Evolutionary conservation across 2,888 invertebrate species (phyloP).

Genomic region (Thera britannica): DNA sequence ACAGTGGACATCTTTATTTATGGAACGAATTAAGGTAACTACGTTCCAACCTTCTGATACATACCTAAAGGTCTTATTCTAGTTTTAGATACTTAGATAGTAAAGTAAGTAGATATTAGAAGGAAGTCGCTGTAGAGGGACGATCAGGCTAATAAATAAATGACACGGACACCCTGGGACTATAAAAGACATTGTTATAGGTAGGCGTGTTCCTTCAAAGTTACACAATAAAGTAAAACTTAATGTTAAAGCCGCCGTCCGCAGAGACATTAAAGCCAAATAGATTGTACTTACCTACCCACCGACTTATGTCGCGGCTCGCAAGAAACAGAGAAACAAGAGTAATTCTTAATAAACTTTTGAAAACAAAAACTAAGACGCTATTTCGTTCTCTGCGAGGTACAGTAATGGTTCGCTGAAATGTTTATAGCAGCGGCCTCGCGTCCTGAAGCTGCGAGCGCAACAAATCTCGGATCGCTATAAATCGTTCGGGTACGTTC

Average conservation of each 20-base stretch:
- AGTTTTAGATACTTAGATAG: too few species aligned
- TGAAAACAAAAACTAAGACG: conserved; percentile 64
- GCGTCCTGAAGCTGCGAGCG: conserved; percentile 53
- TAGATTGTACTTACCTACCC: conserved; percentile 12
- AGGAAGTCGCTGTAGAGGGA: too few species aligned
- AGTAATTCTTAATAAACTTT: conserved; percentile 70
- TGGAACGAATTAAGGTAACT: conserved; percentile 29
- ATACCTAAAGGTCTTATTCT: too few species aligned
- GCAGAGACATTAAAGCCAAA: conserved; percentile 29
- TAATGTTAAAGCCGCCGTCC: conserved; percentile 27
- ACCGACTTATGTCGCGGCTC: conserved; percentile 43
- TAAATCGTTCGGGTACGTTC: conserved; percentile 63
- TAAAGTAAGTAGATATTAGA: too few species aligned
- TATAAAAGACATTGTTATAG: conserved; percentile 11
- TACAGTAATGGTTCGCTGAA: conserved; percentile 72
- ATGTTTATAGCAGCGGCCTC: conserved; percentile 68
- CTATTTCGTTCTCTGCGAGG: conserved; percentile 60
- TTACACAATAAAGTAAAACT: conserved; percentile 29
- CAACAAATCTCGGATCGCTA: conserved; percentile 74
- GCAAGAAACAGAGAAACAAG: conserved; percentile 57
- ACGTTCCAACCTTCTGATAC: too few species aligned
- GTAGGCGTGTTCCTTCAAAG: conserved; percentile 25
- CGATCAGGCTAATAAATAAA: too few species aligned
- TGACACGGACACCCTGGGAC: background rate
- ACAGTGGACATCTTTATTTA: conserved; percentile 49